Evolutionary conservation across 2,888 invertebrate species (phyloP).

Genomic region (Melieria crassipennis): DNA sequence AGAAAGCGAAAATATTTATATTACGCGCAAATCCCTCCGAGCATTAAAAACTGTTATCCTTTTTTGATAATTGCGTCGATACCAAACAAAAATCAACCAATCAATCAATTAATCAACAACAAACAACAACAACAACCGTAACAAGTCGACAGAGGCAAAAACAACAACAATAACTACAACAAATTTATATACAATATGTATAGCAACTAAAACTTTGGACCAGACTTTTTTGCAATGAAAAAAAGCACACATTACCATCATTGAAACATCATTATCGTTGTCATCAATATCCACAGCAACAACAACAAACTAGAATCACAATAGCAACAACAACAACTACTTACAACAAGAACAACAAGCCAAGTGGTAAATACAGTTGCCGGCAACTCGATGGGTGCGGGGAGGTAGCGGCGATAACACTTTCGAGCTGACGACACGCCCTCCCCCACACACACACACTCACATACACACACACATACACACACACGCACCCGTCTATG

Average conservation of each 20-base stretch:
- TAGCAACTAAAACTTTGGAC: conserved; percentile 40
- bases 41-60: no score
- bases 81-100: conserved; percentile 28
- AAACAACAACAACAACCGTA: conserved; percentile 18
- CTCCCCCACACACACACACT: no score
- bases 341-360: conserved; percentile 23
- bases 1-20: conserved; percentile 36
- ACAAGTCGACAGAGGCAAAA: conserved; percentile 15
- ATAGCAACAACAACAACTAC: conserved; percentile 39
- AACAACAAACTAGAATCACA: conserved; percentile 37
- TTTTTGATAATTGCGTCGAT: no score
- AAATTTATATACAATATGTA: conserved; percentile 30
- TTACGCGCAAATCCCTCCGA: conserved; percentile 30
- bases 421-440: no score
- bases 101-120: conserved; percentile 7
- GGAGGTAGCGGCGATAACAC: not conserved
- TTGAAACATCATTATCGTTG: conserved; percentile 38
- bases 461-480: no score
- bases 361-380: conserved; percentile 53
- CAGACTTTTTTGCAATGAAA: conserved; percentile 34
- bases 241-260: conserved; percentile 35
- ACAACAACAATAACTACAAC: not conserved
- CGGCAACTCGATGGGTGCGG: conserved; percentile 53
- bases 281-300: conserved; percentile 35
- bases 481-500: no score